Evolutionary conservation across 1,140 invertebrate genomes (phyloP), one percentile per base, ranked within the genome.

Genomic region (Holotrichia oblita): DNA sequence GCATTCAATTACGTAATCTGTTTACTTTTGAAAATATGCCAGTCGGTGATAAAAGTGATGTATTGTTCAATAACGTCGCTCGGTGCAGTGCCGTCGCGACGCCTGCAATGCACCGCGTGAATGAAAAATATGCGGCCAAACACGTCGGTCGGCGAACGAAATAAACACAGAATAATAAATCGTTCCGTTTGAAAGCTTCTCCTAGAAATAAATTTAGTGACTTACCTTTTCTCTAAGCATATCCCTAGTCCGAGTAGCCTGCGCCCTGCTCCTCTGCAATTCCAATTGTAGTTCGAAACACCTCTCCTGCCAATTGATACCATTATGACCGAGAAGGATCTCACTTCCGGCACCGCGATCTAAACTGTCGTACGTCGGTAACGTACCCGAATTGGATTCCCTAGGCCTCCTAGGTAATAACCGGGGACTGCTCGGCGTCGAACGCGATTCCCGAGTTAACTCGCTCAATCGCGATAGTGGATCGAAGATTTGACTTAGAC

Each of bases 141-240:
- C 44, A 48, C n/a, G 44, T 48, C 44, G 10, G 44, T 48, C 44
- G 10, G n/a, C n/a, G 44, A 48, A 48, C 7, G n/a, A 17, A 17
- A 6, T 48, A 17, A 17, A 48, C 44, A 34, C 1, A 4, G 27
- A 34, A 34, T 34, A n/a, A 34, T 34, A 34, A 34, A 34, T 34
- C 27, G 27, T 34, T 34, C 4, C 27, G 27, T 34, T n/a, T n/a
- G n/a, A n/a, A n/a, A n/a, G n/a, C n/a, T n/a, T n/a, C n/a, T n/a
- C n/a, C n/a, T n/a, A n/a, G n/a, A n/a, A 34, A 34, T 34, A 34
- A 2, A 14, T 55, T 6, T 55, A 17, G 14, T n/a, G 3, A 14
- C 48, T 85, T 85, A 96, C 95, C 93, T 96, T 96, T 88, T 96
- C 94, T 83, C 94, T 89, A 41, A 97, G 91, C 90, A 95, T 93